These are phyloP conservation scores for Xestia ashworthii DNA, from an alignment of 2,888 invertebrate genomes.

Conservation along the genomic window DNA sequence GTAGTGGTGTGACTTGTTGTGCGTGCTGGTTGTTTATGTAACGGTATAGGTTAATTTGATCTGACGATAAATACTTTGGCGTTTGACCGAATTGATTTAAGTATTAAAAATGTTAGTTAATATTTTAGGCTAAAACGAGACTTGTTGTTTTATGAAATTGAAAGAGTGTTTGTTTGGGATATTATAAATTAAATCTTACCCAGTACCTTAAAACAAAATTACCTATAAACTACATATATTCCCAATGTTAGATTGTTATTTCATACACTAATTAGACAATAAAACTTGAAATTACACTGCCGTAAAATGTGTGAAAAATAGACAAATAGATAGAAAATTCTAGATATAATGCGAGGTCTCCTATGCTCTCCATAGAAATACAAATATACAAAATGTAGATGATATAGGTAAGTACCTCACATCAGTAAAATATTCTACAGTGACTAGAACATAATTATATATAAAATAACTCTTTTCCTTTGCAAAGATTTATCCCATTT, in stretches of 20 bases:
- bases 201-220: background rate
- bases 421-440: background rate
- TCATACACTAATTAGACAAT: conserved; percentile 40
- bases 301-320: conserved; percentile 35
- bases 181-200: conserved; percentile 26
- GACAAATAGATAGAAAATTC: conserved; percentile 27
- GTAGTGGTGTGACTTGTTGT: background rate
- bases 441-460: background rate
- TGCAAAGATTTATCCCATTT: background rate
- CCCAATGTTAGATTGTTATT: conserved; percentile 42
- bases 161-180: conserved; percentile 25
- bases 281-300: conserved; percentile 53
- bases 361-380: conserved; percentile 4
- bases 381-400: background rate
- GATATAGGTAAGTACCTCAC: background rate
- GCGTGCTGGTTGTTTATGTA: background rate
- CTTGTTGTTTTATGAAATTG: conserved; percentile 31
- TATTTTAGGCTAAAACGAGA: conserved; percentile 32
- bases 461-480: background rate
- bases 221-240: conserved; percentile 28
- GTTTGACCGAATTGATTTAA: background rate
- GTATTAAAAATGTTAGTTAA: conserved; percentile 22
- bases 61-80: conserved; percentile 23
- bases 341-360: conserved; percentile 15
- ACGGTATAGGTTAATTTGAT: background rate